These are phyloP conservation scores for Psococerastis gibbosa DNA, from an alignment of 2,888 invertebrate species.

Conservation along the genomic window DNA sequence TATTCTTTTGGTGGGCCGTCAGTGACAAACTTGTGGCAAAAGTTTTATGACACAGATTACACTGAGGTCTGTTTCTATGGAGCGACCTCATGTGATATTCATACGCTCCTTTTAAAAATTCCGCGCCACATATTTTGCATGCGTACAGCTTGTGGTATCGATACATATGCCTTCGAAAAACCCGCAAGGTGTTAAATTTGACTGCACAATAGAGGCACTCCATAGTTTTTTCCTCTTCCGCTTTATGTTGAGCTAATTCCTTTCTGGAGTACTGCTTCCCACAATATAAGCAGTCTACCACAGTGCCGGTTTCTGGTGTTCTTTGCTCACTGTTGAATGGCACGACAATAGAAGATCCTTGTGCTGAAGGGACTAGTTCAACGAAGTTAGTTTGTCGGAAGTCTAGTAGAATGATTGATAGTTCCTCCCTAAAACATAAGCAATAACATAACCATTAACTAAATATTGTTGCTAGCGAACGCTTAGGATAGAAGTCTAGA, in stretches of 20 bases:
- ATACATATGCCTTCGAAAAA: conserved; percentile 1
- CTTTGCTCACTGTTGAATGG: no score
- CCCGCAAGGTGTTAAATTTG: conserved; percentile 1
- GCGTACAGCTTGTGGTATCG: conserved; percentile 4
- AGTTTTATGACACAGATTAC: conserved; percentile 2
- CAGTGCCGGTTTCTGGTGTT: neutral
- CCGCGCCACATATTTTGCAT: conserved; percentile 3
- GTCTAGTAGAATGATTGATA: no score
- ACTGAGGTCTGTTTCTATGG: conserved; percentile 1
- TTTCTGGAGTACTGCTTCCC: neutral
- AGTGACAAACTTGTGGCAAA: neutral
- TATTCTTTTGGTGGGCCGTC: conserved; percentile 5
- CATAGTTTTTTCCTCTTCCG: conserved; percentile 6
- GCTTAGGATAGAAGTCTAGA: no score
- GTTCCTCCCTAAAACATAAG: no score
- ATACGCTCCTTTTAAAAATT: conserved; percentile 4
- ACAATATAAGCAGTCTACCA: conserved; percentile 7
- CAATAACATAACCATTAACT: no score
- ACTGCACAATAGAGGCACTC: conserved; percentile 3
- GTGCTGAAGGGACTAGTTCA: no score
- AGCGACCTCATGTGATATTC: conserved; percentile 8
- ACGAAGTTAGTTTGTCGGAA: no score
- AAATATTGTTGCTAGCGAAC: no score
- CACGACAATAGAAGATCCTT: no score
- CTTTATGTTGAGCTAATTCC: neutral